phyloP scores from a whole-genome alignment of 2,113 vertebrate species.

The Pagrus major region DNA sequence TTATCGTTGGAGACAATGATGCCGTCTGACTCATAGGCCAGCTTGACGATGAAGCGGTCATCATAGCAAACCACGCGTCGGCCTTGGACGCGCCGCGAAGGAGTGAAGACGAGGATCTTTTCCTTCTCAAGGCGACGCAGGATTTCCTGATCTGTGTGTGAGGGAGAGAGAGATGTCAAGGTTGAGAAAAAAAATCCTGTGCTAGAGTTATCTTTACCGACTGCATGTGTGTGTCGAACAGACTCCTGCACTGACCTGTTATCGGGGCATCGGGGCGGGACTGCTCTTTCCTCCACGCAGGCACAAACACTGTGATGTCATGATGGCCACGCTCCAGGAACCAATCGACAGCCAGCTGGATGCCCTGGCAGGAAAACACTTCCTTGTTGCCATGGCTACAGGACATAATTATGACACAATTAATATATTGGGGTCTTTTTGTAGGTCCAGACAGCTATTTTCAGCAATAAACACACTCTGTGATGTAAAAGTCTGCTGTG shows the following conservation, averaged over 20 bases:
- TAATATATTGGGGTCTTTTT: not conserved
- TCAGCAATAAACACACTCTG: not conserved
- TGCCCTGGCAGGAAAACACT: constrained; percentile 98
- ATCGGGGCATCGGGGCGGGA: constrained; percentile 96
- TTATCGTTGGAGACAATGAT: constrained; percentile 99
- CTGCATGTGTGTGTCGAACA: not conserved
- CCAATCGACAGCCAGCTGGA: constrained; percentile 97
- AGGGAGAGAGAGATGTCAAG: not conserved
- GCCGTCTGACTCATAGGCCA: constrained; percentile 96
- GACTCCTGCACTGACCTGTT: constrained; percentile 84
- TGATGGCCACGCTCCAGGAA: constrained; percentile 96
- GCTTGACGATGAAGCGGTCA: constrained; percentile 96
- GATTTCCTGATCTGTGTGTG: constrained; percentile 92
- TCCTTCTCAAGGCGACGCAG: constrained; percentile 95
- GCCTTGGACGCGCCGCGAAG: constrained; percentile 94
- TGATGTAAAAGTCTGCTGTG: not conserved
- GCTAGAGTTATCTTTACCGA: not conserved
- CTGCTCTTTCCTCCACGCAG: constrained; percentile 97
- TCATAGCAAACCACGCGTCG: constrained; percentile 97
- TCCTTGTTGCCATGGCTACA: constrained; percentile 98
- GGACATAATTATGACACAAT: not conserved
- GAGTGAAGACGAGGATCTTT: constrained; percentile 97
- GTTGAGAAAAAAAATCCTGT: not conserved
- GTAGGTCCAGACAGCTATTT: not conserved
- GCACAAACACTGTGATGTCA: constrained; percentile 97